Evolutionary conservation across 2,888 invertebrate species (phyloP), one percentile per base, ranked within the genome.

Genomic region (Celastrina argiolus): DNA sequence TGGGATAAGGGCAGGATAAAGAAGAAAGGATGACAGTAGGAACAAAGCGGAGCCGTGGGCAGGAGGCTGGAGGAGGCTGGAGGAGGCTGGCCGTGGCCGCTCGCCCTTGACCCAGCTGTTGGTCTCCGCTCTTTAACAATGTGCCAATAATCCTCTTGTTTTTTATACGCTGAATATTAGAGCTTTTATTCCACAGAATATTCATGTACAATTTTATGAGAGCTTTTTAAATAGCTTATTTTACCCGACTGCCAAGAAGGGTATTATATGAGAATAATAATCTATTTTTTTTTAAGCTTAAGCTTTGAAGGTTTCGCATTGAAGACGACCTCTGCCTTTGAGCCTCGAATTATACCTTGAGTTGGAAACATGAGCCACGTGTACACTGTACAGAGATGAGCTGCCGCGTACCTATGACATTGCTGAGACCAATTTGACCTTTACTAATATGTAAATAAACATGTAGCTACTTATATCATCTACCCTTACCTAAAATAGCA

Each of bases 71-170:
- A 56, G 22, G 51, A 51, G n/a, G 71, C 71, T 74, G 22, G 56
- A 56, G 22, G 51, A 51, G n/a, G 71, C 71, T 74, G 76, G 78
- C 74, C 74, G 75, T 76, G 78, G 78, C 75, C 79, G 76, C 79
- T 63, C 77, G 85, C 79, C 87, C 88, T 88, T 88, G 86, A 87
- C 86, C 84, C 75, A 74, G 76, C 75, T 74, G 74, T 73, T 76
- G 75, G 76, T 73, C 71, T 73, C 75, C 75, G 74, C 77, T 74
- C 74, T 70, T 75, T 75, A 75, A 71, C 71, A 71, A 74, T 68
- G 71, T 74, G 74, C 70, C 73, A 76, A 75, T 73, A 75, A 71
- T 69, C 66, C 69, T 67, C 69, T 70, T 71, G 69, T 73, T 69
- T 69, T 39, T 67, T 63, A 28, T 66, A 59, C 64, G 67, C 59